Base-by-base conservation (phyloP, 2,888 invertebrate species). In the Muschampia plurimacula region DNA sequence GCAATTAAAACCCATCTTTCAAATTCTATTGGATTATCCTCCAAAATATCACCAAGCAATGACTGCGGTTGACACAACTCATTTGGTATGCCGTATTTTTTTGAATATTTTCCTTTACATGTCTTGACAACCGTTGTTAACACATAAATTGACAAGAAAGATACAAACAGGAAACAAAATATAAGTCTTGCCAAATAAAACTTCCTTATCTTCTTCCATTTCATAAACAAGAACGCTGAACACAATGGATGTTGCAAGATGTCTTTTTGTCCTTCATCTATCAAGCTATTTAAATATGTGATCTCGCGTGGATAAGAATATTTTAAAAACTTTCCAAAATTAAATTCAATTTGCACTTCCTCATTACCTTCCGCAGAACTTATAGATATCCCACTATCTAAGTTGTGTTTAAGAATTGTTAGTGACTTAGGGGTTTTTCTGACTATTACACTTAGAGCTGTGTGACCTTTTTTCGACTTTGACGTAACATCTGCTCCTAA, bases 121-220 rank as follows among this genome's bases (percentile, higher is more conserved):
- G 87, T 96, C 95, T 90, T 96, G 0, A 97, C 97, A 72, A 98
- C 89, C 0, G 97, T 97, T 3, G 97, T 97, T 79, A 97, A 90
- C 2, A 97, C 97, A 86, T 97, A 98, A 52, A 97, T 94, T 2
- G 97, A 97, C 69, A 98, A 91, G 81, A 97, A 97, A 39, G 97
- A 89, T 67, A 98, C 97, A 86, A 97, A 98, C 32, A 97, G 94
- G 75, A 97, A 96, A 88, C 97, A 97, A 85, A 97, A 97, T 67
- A 97, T 95, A 74, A 98, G 94, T 74, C 97, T 95, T 0, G 96
- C 97, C 69, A 97, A 96, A 87, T 98, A 98, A 89, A 97, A 98
- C 86, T 97, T 97, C 73, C 98, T 95, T 81, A 98, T 98, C 89
- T 98, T 97, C 78, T 97, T 96, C 98, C 98, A 98, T 85, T 98